A percentile compares a stretch with the other conserved stretches of the same genome.
These are phyloP conservation scores for Patella ulyssiponensis DNA, from an alignment of 2,888 invertebrate genomes.

Conservation along the genomic window DNA sequence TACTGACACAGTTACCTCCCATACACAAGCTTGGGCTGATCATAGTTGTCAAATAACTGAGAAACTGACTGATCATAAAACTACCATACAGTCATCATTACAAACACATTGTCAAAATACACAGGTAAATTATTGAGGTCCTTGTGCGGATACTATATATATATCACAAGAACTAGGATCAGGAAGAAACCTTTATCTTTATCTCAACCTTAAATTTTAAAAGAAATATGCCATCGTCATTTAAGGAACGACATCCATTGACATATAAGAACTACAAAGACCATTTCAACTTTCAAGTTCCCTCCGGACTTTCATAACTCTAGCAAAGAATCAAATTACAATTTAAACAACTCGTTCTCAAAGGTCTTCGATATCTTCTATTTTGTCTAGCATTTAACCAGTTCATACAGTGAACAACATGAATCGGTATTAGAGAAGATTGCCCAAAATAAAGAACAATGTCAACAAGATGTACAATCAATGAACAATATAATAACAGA, in stretches of 20 bases:
- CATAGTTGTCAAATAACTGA: conserved; percentile 10
- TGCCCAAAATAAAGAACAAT: conserved; percentile 22
- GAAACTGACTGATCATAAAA: conserved; percentile 23
- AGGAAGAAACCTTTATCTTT: no score
- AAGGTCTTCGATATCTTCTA: no score
- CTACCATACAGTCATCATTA: conserved; percentile 31
- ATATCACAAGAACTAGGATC: no score
- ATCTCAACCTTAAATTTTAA: no score
- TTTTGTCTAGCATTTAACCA: background rate
- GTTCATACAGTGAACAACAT: conserved; percentile 11
- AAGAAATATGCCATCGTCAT: no score
- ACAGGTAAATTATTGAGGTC: conserved; percentile 20
- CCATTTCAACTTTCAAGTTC: no score
- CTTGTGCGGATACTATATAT: no score
- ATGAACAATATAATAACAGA: conserved; percentile 11
- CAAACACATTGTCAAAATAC: conserved; percentile 27
- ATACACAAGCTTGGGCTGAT: conserved; percentile 7
- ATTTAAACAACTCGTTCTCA: no score
- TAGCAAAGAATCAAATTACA: no score
- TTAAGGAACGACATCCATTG: no score
- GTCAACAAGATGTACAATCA: conserved; percentile 26
- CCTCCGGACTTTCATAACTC: no score
- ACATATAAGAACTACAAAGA: no score
- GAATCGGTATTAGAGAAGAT: conserved; percentile 31
- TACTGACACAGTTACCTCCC: conserved; percentile 5